Evolutionary conservation across 30 jellyfish, hydroid and myxozoan species (phyloP).

Genomic region (Clytia hemisphaerica): DNA sequence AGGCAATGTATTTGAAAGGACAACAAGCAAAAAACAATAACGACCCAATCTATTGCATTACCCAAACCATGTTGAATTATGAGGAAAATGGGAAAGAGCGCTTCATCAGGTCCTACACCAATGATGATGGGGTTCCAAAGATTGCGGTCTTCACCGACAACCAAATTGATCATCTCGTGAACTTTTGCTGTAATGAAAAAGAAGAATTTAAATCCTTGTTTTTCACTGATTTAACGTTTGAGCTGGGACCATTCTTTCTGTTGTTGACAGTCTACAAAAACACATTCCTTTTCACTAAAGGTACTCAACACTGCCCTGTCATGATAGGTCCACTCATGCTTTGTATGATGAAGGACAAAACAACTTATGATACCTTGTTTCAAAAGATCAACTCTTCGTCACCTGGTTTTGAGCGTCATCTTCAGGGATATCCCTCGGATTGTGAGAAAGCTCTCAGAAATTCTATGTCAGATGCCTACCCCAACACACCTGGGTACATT

Average conservation of each 20-base stretch:
- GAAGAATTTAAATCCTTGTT: background rate
- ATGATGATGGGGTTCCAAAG: conserved; percentile 1
- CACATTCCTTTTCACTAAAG: background rate
- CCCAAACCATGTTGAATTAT: conserved; percentile 1
- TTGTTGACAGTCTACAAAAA: background rate
- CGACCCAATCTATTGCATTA: background rate
- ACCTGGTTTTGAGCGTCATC: conserved; percentile 11
- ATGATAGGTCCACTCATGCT: conserved; percentile 26
- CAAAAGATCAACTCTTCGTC: conserved; percentile 8
- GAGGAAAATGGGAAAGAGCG: conserved; percentile 1
- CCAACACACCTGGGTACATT: background rate
- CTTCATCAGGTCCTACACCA: background rate
- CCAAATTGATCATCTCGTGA: background rate
- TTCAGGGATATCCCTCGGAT: conserved; percentile 7
- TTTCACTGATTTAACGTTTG: background rate
- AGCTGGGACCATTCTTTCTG: conserved; percentile 23
- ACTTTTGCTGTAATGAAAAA: background rate
- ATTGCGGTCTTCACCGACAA: background rate
- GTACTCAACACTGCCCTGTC: background rate
- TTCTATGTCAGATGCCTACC: background rate
- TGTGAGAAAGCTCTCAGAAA: background rate
- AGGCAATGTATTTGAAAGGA: background rate
- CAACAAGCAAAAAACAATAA: background rate
- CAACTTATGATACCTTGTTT: conserved; percentile 4
- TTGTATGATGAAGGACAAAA: conserved; percentile 22